phyloP scores from a whole-genome alignment of 2,888 invertebrate genomes.

The Drosophila stalkeri region DNA sequence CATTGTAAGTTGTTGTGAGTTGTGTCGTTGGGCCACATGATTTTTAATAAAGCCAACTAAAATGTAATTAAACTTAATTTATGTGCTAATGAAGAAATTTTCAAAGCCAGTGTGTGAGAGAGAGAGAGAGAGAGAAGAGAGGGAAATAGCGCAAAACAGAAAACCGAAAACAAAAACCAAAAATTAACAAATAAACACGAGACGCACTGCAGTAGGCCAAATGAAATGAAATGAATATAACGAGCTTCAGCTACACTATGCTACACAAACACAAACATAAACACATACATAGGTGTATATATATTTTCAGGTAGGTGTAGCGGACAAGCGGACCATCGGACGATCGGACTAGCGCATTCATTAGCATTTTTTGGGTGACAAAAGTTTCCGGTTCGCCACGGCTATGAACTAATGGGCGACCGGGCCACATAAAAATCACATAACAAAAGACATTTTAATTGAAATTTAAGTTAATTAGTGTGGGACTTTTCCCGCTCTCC shows the following conservation, averaged over 20 bases:
- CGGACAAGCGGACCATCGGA: constrained; percentile 28
- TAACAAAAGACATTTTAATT: constrained; percentile 81
- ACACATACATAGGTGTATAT: not conserved
- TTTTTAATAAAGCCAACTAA: constrained; percentile 75
- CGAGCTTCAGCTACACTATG: constrained; percentile 36
- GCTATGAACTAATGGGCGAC: constrained; percentile 69
- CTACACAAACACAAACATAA: not conserved
- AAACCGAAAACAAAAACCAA: constrained; percentile 36
- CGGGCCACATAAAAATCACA: constrained; percentile 72
- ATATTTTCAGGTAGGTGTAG: constrained; percentile 27
- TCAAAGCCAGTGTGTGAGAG: constrained; percentile 23
- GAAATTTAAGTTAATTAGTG: constrained; percentile 82
- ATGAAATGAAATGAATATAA: constrained; percentile 57
- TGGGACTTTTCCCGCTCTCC: constrained; percentile 42
- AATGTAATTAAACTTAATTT: constrained; percentile 79
- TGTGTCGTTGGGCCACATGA: constrained; percentile 54
- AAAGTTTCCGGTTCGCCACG: constrained; percentile 82
- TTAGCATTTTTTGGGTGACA: constrained; percentile 80
- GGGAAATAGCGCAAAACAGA: not conserved
- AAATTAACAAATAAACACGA: constrained; percentile 70
- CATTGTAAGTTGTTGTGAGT: constrained; percentile 22
- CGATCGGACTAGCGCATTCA: constrained; percentile 63
- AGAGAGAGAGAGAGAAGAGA: constrained; percentile 17
- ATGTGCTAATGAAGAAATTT: constrained; percentile 82
- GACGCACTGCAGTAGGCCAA: constrained; percentile 35